A percentile compares a stretch with the other conserved stretches of the same genome.
These are phyloP conservation scores for Argynnis bischoffii DNA, from an alignment of 2,888 invertebrate genomes.

Conservation along the genomic window DNA sequence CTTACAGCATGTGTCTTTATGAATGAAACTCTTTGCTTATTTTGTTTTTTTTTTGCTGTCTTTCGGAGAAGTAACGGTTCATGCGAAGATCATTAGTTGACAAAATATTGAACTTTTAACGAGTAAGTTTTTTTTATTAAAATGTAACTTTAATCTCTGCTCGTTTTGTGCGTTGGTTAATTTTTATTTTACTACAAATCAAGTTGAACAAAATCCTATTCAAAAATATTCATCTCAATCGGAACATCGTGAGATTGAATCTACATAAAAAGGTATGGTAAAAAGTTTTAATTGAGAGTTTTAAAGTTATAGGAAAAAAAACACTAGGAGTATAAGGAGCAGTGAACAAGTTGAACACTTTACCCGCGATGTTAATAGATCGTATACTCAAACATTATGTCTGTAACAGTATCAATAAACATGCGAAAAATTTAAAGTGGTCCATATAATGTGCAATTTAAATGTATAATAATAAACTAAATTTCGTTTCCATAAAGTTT, in stretches of 20 bases:
- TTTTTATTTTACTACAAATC: constrained; percentile 10
- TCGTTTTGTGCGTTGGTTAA: background rate
- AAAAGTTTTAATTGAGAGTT: constrained; percentile 5
- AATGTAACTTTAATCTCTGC: background rate
- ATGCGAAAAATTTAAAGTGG: constrained; percentile 17
- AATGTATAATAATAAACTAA: constrained; percentile 35
- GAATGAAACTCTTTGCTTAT: constrained; percentile 42
- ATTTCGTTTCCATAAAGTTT: constrained; percentile 38
- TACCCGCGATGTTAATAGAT: constrained; percentile 6
- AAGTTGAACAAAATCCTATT: background rate
- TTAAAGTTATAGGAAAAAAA: constrained; percentile 10
- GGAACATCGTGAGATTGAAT: constrained; percentile 8
- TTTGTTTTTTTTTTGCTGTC: constrained; percentile 27
- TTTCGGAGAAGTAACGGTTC: constrained; percentile 38
- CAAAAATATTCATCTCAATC: background rate
- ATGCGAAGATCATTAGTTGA: constrained; percentile 27
- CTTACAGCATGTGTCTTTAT: constrained; percentile 49
- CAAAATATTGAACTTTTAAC: constrained; percentile 28
- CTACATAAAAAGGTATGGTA: constrained; percentile 2
- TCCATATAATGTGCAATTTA: constrained; percentile 28
- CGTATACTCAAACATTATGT: constrained; percentile 13
- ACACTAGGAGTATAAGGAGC: background rate
- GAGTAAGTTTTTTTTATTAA: constrained; percentile 19
- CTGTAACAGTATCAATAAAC: constrained; percentile 19
- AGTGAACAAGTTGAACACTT: constrained; percentile 13